These are phyloP conservation scores for Haliaeetus leucogaster DNA, from an alignment of 2,113 vertebrate genomes.

Conservation along the genomic window DNA sequence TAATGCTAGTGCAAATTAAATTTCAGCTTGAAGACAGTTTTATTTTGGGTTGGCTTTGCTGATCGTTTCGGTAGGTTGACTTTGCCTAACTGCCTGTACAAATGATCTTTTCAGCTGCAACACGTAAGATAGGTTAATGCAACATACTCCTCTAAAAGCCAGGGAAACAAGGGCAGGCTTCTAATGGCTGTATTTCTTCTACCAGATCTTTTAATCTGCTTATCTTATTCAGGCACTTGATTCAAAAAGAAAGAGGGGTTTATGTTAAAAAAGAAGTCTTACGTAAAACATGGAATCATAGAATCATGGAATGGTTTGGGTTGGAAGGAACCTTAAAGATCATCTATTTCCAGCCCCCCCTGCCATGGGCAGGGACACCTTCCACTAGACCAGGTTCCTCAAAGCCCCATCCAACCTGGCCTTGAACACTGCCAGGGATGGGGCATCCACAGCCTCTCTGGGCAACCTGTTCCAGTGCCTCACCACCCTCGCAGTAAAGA, in stretches of 20 bases:
- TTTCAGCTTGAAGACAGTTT: background rate
- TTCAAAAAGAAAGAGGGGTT: background rate
- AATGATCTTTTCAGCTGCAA: background rate
- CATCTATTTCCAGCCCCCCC: too few relatives aligned
- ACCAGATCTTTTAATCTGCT: background rate
- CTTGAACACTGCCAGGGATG: too few relatives aligned
- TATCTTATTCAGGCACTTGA: background rate
- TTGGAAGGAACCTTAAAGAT: too few relatives aligned
- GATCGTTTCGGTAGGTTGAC: background rate
- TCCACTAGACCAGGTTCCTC: too few relatives aligned
- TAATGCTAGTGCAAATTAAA: slow-evolving; percentile 15
- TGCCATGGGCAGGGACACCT: too few relatives aligned
- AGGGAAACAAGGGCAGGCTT: background rate
- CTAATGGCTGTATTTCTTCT: background rate
- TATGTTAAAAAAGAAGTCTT: background rate
- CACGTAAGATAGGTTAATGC: background rate
- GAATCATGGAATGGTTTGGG: too few relatives aligned
- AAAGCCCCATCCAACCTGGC: too few relatives aligned
- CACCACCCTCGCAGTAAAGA: too few relatives aligned
- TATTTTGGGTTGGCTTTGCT: background rate
- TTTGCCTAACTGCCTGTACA: background rate
- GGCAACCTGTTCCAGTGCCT: too few relatives aligned
- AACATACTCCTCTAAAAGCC: background rate
- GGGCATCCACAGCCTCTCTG: too few relatives aligned
- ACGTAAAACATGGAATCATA: background rate